Evolutionary conservation across 2,113 vertebrate species (phyloP), one percentile per base, ranked within the genome.

Genomic region (Pterocles orientalis): DNA sequence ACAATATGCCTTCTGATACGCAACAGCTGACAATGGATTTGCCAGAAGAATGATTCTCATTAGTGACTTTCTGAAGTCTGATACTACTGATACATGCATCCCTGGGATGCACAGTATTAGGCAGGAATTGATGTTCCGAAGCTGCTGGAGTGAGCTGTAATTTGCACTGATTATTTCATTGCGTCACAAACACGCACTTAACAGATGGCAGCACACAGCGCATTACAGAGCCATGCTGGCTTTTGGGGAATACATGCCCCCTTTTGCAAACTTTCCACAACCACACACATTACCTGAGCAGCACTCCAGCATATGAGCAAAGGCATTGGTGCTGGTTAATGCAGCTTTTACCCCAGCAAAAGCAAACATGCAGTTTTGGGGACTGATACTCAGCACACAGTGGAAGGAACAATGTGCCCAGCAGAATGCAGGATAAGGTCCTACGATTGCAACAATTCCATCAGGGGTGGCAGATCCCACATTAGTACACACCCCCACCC

Each of bases 331-430:
- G 91, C 88, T 80, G 92, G 73, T 26, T 93, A 79, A 96, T 96
- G 95, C 92, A 93, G 95, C 82, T 96, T 85, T 83, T 77, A 96
- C 93, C 95, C 84, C 88, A 97, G 94, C 93, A 94, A 76, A 97
- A 97, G 96, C 96, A 96, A 93, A 94, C 93, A 97, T 97, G 96
- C 95, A 96, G 36, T 91, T 93, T 85, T 90, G 6, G 90, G 93
- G 77, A 95, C 85, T 54, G 58, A 95, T 93, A 96, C 56, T 96
- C 86, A 95, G 94, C 95, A 97, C 89, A 91, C 65, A 75, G 80
- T 94, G 87, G 90, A 96, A 87, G 93, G 90, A 95, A 96, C 89
- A 94, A 97, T 94, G 95, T 88, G 87, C 92, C 94, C 90, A 96
- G 95, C 87, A 96, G 94, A 96, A 95, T 94, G 92, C 96, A 97